These are phyloP conservation scores for Apomyelois bistriatella DNA, from an alignment of 2,888 invertebrate genomes.

Conservation along the genomic window DNA sequence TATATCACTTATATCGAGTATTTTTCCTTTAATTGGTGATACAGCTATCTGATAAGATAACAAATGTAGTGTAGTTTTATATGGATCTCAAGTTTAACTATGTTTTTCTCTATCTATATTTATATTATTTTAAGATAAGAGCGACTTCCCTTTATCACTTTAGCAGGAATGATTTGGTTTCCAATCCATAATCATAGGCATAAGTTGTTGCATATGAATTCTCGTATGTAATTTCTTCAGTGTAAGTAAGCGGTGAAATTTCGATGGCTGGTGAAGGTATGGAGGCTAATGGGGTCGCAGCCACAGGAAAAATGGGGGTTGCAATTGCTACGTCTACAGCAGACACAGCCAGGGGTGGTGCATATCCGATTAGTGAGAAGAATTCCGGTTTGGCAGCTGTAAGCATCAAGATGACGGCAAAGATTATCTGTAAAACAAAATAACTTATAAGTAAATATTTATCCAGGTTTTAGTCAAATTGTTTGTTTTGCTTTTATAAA, in stretches of 20 bases:
- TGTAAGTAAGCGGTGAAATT: background rate
- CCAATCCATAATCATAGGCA: too few relatives aligned
- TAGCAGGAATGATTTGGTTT: too few relatives aligned
- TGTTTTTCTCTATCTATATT: too few relatives aligned
- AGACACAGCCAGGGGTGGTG: background rate
- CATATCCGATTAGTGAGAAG: background rate
- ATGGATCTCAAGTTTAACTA: too few relatives aligned
- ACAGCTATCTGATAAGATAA: background rate
- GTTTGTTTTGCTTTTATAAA: too few relatives aligned
- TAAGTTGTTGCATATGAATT: too few relatives aligned
- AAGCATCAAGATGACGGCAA: conserved; percentile 17
- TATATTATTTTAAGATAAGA: too few relatives aligned
- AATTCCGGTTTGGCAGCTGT: conserved; percentile 17
- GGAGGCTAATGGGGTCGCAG: background rate
- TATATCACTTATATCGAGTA: background rate
- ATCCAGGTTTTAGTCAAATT: too few relatives aligned
- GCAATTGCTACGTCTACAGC: background rate
- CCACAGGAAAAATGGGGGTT: background rate
- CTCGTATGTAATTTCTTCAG: too few relatives aligned
- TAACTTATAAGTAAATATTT: too few relatives aligned
- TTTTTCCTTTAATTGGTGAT: background rate
- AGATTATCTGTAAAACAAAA: conserved; percentile 15
- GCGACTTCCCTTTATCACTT: too few relatives aligned
- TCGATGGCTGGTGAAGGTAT: background rate
- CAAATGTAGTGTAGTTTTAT: too few relatives aligned